Percentiles rank a stretch among this genome's conserved stretches.
phyloP scores from a whole-genome alignment of 2,888 invertebrate species.

The Acleris holmiana region DNA sequence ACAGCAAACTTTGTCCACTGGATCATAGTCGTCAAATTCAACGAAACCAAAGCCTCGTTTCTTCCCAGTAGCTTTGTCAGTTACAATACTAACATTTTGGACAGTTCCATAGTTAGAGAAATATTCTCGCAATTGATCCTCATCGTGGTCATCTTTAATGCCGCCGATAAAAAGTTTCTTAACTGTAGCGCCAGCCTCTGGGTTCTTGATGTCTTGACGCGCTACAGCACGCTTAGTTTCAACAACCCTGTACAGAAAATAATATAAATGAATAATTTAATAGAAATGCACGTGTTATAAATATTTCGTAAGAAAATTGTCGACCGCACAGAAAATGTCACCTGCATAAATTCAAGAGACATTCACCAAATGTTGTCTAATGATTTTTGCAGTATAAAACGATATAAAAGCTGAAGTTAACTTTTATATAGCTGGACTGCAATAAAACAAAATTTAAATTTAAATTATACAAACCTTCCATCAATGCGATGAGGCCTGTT shows the following conservation, averaged over 20 bases:
- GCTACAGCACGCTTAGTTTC: slow-evolving; percentile 99
- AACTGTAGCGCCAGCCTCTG: slow-evolving; percentile 96
- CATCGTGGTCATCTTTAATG: slow-evolving; percentile 96
- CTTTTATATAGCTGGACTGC: slow-evolving; percentile 79
- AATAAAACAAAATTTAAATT: slow-evolving; percentile 39
- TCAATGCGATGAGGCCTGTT: slow-evolving; percentile 96
- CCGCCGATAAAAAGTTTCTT: slow-evolving; percentile 98
- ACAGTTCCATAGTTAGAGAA: slow-evolving; percentile 93
- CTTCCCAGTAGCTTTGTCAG: slow-evolving; percentile 96
- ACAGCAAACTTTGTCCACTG: slow-evolving; percentile 98
- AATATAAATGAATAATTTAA: background rate
- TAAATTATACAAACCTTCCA: slow-evolving; percentile 84
- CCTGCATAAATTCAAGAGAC: slow-evolving; percentile 60
- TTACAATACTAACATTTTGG: slow-evolving; percentile 93
- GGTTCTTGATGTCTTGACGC: slow-evolving; percentile 94
- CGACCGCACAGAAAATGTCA: slow-evolving; percentile 79
- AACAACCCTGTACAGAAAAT: slow-evolving; percentile 86
- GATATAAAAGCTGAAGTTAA: slow-evolving; percentile 64
- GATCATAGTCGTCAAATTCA: slow-evolving; percentile 98
- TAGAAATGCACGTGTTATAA: slow-evolving; percentile 17
- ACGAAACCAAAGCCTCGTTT: slow-evolving; percentile 98
- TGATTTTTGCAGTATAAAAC: slow-evolving; percentile 75
- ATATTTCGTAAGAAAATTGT: slow-evolving; percentile 47
- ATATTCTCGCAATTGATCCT: slow-evolving; percentile 93
- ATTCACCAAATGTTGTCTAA: slow-evolving; percentile 76